Evolutionary conservation across 2,888 invertebrate species (phyloP), one percentile per base, ranked within the genome.

Genomic region (Piscicola geometra): DNA sequence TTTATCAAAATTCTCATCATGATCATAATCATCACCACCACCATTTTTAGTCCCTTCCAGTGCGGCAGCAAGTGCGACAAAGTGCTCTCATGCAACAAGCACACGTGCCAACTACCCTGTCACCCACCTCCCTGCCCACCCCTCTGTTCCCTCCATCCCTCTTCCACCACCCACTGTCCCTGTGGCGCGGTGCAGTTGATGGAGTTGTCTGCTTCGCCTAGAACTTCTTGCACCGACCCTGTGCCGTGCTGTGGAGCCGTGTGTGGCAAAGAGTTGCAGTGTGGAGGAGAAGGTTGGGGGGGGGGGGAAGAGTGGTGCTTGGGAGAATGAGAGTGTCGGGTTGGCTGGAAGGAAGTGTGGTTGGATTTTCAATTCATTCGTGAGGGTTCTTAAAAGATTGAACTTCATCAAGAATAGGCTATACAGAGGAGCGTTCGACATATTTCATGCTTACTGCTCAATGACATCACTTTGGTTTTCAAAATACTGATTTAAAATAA

Each of bases 181-280:
- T 94, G 94, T 84, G 92, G 92, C 0, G 90, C 91, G 85, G 89
- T 88, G 52, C 83, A 86, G 0, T 85, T 90, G 30, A 67, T 77
- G 1, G 81, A 82, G 21, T 76, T 84, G 28, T 35, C 50, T 5
- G 50, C 71, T 1, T n/a, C 5, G 3, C 76, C 78, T 35, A 79
- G 85, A 52, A 80, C 75, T 18, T 79, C 79, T 71, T 85, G 85
- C 76, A 76, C 81, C 5, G 85, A 85, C 76, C 81, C 83, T 3
- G 77, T 85, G 60, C 82, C 84, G 1, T 81, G 82, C 28, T 98
- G 97, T 84, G 90, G 89, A 0, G 87, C 89, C 1, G 85, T 87
- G 9, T 98, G 97, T 84, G 89, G 88, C 1, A 92, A 92, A 82
- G 75, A 85, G 0, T 87, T 97, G 0, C 89, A 90, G 79, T 98